phyloP scores from a whole-genome alignment of 2,797 vertebrate species.

The Ateles fusciceps region DNA sequence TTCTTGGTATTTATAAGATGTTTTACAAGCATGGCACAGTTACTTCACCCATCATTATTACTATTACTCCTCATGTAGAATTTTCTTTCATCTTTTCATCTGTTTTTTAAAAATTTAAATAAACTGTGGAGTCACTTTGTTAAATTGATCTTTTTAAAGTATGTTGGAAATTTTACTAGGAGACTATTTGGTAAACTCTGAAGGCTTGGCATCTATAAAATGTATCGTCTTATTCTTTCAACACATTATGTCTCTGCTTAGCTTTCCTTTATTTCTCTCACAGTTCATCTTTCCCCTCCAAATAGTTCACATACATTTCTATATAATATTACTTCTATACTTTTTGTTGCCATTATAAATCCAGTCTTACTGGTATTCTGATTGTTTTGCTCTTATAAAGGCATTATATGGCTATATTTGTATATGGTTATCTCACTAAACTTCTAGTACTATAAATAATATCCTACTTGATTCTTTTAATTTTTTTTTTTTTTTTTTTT shows the following conservation, averaged over 20 bases:
- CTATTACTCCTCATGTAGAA: background rate
- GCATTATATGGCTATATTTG: background rate
- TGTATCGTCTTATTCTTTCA: background rate
- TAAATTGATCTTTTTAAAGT: background rate
- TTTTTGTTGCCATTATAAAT: background rate
- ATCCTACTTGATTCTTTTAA: background rate
- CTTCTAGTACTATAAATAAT: background rate
- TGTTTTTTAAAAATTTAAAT: background rate
- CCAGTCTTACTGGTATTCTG: background rate
- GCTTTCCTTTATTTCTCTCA: background rate
- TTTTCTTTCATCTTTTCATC: background rate
- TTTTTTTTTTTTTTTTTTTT: background rate
- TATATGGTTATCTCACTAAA: background rate
- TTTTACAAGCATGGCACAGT: background rate
- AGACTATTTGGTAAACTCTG: background rate
- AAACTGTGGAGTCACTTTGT: background rate
- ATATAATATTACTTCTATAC: background rate
- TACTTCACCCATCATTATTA: background rate
- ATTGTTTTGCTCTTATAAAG: background rate
- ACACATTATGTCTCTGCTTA: background rate
- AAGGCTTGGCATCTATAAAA: background rate
- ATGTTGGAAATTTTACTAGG: background rate
- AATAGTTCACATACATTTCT: background rate
- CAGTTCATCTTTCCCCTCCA: background rate
- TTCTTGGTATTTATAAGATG: background rate